Evolutionary conservation across 2,797 vertebrate species (phyloP).

Genomic region (Artibeus lituratus): DNA sequence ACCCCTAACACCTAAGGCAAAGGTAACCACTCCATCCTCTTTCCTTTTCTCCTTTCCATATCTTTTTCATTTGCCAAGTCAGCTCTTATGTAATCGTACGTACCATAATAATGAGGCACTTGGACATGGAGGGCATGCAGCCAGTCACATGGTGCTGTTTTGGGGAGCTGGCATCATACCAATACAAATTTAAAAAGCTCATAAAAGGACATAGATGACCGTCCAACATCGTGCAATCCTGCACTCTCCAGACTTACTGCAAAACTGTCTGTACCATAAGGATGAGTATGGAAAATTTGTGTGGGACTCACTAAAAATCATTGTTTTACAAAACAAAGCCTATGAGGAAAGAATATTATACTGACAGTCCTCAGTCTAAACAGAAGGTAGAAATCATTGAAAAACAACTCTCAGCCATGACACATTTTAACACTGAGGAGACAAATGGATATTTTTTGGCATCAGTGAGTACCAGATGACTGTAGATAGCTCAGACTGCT

Average conservation of each 20-base stretch:
- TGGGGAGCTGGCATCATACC: background rate
- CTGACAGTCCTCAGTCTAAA: background rate
- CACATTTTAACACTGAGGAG: background rate
- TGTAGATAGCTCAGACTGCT: background rate
- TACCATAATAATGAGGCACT: background rate
- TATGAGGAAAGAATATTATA: background rate
- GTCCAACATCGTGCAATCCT: background rate
- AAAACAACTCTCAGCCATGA: background rate
- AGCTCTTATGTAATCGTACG: background rate
- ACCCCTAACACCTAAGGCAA: background rate
- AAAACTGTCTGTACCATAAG: background rate
- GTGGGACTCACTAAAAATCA: background rate
- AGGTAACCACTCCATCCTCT: background rate
- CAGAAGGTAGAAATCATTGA: background rate
- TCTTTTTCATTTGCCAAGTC: background rate
- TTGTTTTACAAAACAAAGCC: background rate
- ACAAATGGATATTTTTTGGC: background rate
- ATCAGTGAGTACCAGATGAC: background rate
- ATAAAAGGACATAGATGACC: background rate
- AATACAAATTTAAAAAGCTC: constrained; percentile 14
- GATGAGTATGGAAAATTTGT: background rate
- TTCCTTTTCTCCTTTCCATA: background rate
- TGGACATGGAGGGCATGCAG: background rate
- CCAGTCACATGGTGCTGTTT: background rate
- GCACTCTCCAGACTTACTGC: background rate